phyloP scores from a whole-genome alignment of 2,113 vertebrate genomes.

The Galemys pyrenaicus region DNA sequence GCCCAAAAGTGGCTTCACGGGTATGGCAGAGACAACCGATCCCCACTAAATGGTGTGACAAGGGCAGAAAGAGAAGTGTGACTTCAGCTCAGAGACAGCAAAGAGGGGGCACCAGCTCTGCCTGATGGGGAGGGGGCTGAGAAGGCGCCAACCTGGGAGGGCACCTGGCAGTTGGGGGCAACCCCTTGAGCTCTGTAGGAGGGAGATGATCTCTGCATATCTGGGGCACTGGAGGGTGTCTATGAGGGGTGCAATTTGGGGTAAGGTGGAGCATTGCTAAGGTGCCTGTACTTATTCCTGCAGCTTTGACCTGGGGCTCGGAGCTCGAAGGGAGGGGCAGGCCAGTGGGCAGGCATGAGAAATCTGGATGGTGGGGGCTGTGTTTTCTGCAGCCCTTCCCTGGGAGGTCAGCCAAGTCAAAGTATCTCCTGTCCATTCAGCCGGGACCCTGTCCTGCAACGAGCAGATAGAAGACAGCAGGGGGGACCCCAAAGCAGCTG shows the following conservation, averaged over 20 bases:
- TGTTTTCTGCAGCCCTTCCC: not conserved
- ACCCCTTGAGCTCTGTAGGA: not conserved
- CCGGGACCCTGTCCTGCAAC: not conserved
- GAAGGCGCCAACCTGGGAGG: not conserved
- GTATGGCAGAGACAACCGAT: not conserved
- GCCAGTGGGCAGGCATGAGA: not conserved
- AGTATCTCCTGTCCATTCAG: not conserved
- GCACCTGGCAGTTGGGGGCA: not conserved
- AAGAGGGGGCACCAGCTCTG: not conserved
- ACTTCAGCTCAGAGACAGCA: not conserved
- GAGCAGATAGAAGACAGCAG: not conserved
- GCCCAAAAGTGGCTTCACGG: not conserved
- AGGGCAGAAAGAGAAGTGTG: not conserved
- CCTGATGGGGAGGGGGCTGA: not conserved
- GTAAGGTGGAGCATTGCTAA: too few relatives aligned
- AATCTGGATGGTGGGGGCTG: not conserved
- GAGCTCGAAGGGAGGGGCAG: not conserved
- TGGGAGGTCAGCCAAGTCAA: not conserved
- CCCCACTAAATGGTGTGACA: not conserved
- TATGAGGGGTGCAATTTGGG: not conserved
- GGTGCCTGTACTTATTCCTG: not conserved
- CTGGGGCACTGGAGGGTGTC: not conserved
- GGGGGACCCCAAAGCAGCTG: not conserved
- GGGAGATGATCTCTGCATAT: not conserved
- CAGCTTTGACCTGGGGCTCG: not conserved